Base-by-base conservation (phyloP, 1,140 invertebrate species). In the Harlomillsia oculata region DNA sequence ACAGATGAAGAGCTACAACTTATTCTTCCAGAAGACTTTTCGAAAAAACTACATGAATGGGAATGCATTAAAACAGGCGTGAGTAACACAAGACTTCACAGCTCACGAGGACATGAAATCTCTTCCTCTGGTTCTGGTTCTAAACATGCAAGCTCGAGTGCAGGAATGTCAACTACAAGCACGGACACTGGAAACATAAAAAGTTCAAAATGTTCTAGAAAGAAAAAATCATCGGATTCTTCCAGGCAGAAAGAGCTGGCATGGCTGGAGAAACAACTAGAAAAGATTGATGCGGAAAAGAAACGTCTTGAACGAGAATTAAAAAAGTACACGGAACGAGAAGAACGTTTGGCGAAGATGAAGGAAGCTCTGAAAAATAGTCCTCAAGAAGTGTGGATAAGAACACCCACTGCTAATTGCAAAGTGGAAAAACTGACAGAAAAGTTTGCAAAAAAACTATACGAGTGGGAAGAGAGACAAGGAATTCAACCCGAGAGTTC, bases 371-470 rank as follows among this genome's bases (percentile, higher is more conserved):
- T 81, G 48, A 74, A 76, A 13, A 72, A 74, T 54, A 59, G 45
- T 6, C 65, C 64, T 23, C 77, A 79, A 60, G 78, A 81, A 64
- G 80, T 90, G 18, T 72, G 87, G 39, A 82, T 89, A 1, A 81
- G 85, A 67, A 87, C 87, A 9, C 82, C 85, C 0, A 83, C 81
- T 0, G 86, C 87, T 8, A 82, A 85, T 37, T 85, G 87, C 64
- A 82, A 87, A 74, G 87, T 88, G 4, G 56, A 46, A 18, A 37
- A 34, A 34, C 29, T 55, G 16, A 46, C 53, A 0, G 79, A 85
- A 46, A 88, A 88, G 62, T 92, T 91, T 68, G 89, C 86, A 0
- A 81, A 85, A 32, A 90, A 90, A 68, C 74, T 92, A 0, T 88
- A 89, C 69, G 87, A 92, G 69, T 92, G 89, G 89, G 89, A 93